Base-by-base conservation (phyloP, 1,140 invertebrate species). In the Saxidomus purpurata region DNA sequence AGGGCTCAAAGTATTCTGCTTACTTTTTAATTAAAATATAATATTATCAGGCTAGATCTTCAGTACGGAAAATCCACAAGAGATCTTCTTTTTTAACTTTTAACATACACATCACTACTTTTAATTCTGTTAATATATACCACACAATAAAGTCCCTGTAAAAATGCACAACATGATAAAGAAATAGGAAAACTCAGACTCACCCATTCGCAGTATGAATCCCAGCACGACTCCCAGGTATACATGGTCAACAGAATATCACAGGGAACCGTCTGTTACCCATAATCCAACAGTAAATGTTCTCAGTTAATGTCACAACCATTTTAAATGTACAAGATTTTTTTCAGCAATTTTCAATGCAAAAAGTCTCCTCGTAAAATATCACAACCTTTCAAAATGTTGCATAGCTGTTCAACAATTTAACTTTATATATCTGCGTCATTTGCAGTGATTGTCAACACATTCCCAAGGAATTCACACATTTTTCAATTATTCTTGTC, bases 201-300 rank as follows among this genome's bases (percentile, higher is more conserved):
- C 84, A 92, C 91, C 91, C 91, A 92, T 84, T 92, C 91, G 84
- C 83, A 92, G 49, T 92, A 89, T 4, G 87, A 89, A 47, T 92
- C 91, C 91, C 84, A 90, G 59, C 89, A 92, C 1, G 91, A 89
- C 49, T 92, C 91, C 91, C 91, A 92, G 6, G 89, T 90, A 49
- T 92, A 92, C 89, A 92, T 90, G 47, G 40, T 88, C 76, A 79
- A 28, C 22, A 34, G 17, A 22, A 38, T 22, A 71, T 40, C 25
- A 28, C 59, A 63, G 59, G n/a, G 8, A 25, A 9, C 34, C 4
- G 22, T 38, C 25, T n/a, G 31, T 25, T 67, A 40, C 67, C 67
- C 67, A 40, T 71, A 71, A 71, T 71, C 67, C 67, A 71, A 71
- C 34, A 71, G 59, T 28, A 8, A 22, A 38, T 40, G 19, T 38